Evolutionary conservation across 2,888 invertebrate species (phyloP), one percentile per base, ranked within the genome.

Genomic region (Octodonta nipae): DNA sequence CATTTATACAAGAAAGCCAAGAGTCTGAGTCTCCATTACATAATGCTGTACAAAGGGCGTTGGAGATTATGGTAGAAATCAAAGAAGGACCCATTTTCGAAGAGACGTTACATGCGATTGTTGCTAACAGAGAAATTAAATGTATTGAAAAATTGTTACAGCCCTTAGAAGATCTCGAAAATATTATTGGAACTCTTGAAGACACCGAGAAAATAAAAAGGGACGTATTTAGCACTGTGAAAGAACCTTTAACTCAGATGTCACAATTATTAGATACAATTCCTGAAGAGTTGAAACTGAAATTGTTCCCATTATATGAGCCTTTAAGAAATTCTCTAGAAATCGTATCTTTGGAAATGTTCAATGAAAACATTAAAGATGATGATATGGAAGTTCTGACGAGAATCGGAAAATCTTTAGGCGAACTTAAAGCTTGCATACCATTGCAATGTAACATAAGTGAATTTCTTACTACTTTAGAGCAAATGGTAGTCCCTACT

Each of bases 301-400:
- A 39, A 32, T 30, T 55, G 2, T 40, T 44, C 4, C 36, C 44
- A 13, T 32, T 56, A 16, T 44, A 51, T 22, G 49, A 51, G 30
- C 46, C 56, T 2, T 27, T 60, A 10, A 44, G 47, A 15, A 55
- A 56, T 34, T 50, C 55, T 6, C 46, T 58, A 12, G 60, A 60
- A 43, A 55, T 60, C 10, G 40, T 55, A 15, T 45, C 45, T 6
- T 44, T 59, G 15, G 59, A 59, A 41, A 47, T 50, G 32, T 47
- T 41, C 28, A 58, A 56, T 37, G 42, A 46, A 22, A 56, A 58
- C 35, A 55, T 58, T 24, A 45, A 39, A 32, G 15, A 29, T 6
- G 36, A 39, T 6, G 47, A 49, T 28, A 36, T 50, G 5, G 40
- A 40, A 31, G 28, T 16, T n/a, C 25, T 52, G 24, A 30, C 26